phyloP scores from a whole-genome alignment of 1,140 invertebrate species.

The Drosophila lowei region DNA sequence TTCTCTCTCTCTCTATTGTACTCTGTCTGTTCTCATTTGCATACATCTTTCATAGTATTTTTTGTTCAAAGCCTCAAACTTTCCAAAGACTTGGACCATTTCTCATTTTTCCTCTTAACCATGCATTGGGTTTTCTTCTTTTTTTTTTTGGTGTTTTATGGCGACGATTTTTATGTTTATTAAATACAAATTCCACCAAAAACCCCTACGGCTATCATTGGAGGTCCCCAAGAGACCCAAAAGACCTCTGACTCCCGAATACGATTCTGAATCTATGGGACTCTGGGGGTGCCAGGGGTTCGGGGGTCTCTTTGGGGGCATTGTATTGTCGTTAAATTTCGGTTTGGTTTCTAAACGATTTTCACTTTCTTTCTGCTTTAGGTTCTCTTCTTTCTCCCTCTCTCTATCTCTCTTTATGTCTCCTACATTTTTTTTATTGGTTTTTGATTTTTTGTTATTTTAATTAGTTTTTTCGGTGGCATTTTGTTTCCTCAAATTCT shows the following conservation, averaged over 20 bases:
- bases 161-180: constrained; percentile 31
- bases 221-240: constrained; percentile 21
- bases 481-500: constrained; percentile 44
- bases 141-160: constrained; percentile 36
- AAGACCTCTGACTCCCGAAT: constrained; percentile 8
- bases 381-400: neutral
- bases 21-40: constrained; percentile 18
- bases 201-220: constrained; percentile 14
- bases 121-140: neutral
- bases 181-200: constrained; percentile 48
- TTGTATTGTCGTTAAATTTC: constrained; percentile 47
- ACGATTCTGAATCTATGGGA: neutral
- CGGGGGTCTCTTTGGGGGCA: constrained; percentile 5
- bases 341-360: constrained; percentile 45
- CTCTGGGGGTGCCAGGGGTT: too few species aligned
- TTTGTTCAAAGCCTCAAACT: constrained; percentile 10
- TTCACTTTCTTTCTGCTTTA: constrained; percentile 30
- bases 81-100: constrained; percentile 13
- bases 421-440: constrained; percentile 37
- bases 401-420: constrained; percentile 32
- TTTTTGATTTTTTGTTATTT: constrained; percentile 43
- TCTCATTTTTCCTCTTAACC: constrained; percentile 10
- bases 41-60: constrained; percentile 3
- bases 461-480: constrained; percentile 46
- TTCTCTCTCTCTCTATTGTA: too few species aligned